Conservation (phyloP, 2,797 vertebrate species). For the Saxicola maurus region DNA sequence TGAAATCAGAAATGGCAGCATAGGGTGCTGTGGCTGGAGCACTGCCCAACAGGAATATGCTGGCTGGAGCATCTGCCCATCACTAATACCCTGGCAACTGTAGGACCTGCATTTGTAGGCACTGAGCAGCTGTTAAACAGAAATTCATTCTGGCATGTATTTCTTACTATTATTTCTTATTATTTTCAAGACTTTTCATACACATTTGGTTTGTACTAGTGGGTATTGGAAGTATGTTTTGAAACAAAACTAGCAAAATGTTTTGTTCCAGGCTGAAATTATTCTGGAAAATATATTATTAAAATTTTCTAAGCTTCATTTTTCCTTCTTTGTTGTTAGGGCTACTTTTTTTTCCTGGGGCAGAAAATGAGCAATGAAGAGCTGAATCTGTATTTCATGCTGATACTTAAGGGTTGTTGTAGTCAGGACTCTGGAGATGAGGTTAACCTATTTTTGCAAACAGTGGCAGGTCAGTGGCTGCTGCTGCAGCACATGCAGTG, state of each 20-base stretch:
- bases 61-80: background rate
- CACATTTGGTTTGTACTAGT: background rate
- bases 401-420: background rate
- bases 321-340: background rate
- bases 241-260: background rate
- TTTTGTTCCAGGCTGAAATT: background rate
- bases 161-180: background rate
- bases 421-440: background rate
- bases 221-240: background rate
- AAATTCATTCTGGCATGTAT: background rate
- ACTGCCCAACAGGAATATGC: background rate
- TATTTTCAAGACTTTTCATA: background rate
- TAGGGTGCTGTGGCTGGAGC: background rate
- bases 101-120: background rate
- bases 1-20: background rate
- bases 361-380: background rate
- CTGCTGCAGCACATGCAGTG: background rate
- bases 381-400: background rate
- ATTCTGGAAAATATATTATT: background rate
- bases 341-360: background rate
- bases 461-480: background rate
- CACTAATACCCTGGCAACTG: background rate
- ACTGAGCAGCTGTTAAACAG: background rate
- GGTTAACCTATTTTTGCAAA: background rate
- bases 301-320: background rate